phyloP scores from a whole-genome alignment of 2,113 vertebrate genomes.

The Phyllostomus hastatus region DNA sequence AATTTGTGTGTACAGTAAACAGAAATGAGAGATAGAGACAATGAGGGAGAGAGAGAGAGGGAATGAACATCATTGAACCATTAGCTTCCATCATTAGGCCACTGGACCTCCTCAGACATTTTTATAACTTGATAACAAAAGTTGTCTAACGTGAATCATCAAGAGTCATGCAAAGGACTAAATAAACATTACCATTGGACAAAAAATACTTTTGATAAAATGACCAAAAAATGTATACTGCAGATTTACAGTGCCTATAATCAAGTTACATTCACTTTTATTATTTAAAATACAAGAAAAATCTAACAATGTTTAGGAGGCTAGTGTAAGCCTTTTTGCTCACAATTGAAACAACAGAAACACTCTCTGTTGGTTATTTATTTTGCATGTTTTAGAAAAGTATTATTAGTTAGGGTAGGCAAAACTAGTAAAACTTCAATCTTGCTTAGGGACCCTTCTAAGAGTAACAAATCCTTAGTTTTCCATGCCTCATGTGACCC shows the following conservation, averaged over 20 bases:
- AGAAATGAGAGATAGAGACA: not conserved
- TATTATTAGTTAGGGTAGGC: conserved; percentile 23
- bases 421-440: conserved; percentile 35
- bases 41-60: not conserved
- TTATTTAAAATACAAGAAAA: not conserved
- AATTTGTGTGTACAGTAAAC: not conserved
- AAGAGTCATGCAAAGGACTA: not conserved
- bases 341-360: not conserved
- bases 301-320: not conserved
- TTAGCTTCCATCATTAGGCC: not conserved
- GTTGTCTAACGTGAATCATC: not conserved
- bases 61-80: not conserved
- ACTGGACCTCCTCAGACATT: not conserved
- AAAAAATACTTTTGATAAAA: not conserved
- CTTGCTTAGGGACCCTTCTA: conserved; percentile 59
- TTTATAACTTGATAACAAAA: not conserved
- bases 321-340: not conserved
- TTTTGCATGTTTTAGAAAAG: not conserved
- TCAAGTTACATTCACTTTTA: not conserved
- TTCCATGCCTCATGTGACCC: conserved; percentile 72
- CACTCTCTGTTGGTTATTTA: not conserved
- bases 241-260: not conserved
- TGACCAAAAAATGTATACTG: not conserved
- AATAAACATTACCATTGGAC: not conserved
- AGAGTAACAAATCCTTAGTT: conserved; percentile 58